Evolutionary conservation across 1,140 invertebrate species (phyloP), one percentile per base, ranked within the genome.

Genomic region (Cyclargus thomasi): DNA sequence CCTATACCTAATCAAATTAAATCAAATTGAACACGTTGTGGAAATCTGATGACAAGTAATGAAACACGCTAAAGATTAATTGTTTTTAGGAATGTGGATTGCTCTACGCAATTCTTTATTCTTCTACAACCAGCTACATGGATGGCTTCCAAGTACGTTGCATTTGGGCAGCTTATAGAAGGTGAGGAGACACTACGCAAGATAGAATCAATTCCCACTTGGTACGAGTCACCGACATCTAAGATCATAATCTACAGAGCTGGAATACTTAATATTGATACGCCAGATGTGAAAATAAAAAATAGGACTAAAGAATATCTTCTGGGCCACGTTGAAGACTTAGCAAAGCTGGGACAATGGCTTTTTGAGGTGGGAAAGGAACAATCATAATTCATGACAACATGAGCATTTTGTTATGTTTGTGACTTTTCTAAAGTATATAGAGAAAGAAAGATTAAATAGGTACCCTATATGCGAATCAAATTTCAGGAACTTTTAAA

Each of bases 71-170:
- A 64, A 57, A 11, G 14, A 16, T 14, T 47, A 47, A 47, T 53
- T 63, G 1, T 65, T 77, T 81, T 21, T 59, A 90, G 86, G 73
- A 86, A 92, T 69, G 79, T 79, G 7, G 81, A 91, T 63, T 97
- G 97, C 82, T 93, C 93, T 10, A 94, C 94, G 63, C 95, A 97
- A 82, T 97, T 97, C 80, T 95, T 96, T 77, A 92, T 97, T 21
- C 93, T 95, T 14, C 85, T 96, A n/a, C 94, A 94, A 71, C 92
- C 94, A 1, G 93, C 94, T 53, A 90, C 93, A 64, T 96, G 96
- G 92, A 93, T 97, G 86, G 93, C 96, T 82, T 90, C 92, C 47
- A 94, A 94, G 77, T 96, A 96, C 77, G 94, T 96, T 7, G 95
- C 96, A 21, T 97, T 97, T 86, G 96, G 96, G 16, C 91, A 93